Evolutionary conservation across 2,113 vertebrate species (phyloP).

Genomic region (Trogon surrucura): DNA sequence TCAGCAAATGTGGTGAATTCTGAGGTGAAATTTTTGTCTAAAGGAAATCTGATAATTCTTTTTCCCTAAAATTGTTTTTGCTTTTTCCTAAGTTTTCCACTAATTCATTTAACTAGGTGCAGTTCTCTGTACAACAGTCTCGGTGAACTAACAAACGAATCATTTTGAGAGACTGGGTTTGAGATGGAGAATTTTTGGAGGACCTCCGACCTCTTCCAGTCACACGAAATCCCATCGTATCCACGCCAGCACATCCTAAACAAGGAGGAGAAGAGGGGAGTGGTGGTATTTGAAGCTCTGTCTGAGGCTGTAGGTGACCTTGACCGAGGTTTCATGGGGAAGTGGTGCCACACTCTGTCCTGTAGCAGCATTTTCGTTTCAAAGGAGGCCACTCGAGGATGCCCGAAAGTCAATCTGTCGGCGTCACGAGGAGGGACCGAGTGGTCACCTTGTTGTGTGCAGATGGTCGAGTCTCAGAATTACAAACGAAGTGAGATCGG

Average conservation of each 20-base stretch:
- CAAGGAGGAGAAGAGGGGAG: background rate
- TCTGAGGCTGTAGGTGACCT: background rate
- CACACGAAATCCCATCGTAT: background rate
- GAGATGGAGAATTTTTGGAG: background rate
- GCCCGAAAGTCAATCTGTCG: background rate
- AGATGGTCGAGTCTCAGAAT: background rate
- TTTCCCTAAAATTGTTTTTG: background rate
- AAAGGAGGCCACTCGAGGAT: background rate
- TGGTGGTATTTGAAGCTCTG: accelerated
- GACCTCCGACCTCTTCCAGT: background rate
- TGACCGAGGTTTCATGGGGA: background rate
- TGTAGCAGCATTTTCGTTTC: background rate
- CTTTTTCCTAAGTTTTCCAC: background rate
- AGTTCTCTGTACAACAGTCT: background rate
- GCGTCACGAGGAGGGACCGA: background rate
- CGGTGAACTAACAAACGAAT: background rate
- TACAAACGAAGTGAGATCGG: background rate
- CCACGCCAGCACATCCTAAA: background rate
- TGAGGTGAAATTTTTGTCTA: background rate
- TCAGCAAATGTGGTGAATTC: background rate
- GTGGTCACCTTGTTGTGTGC: background rate
- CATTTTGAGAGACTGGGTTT: background rate
- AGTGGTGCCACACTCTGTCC: background rate
- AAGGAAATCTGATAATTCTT: background rate
- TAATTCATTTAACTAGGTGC: background rate